These are phyloP conservation scores for Smittia aterrima DNA, from an alignment of 2,888 invertebrate species.

Conservation along the genomic window DNA sequence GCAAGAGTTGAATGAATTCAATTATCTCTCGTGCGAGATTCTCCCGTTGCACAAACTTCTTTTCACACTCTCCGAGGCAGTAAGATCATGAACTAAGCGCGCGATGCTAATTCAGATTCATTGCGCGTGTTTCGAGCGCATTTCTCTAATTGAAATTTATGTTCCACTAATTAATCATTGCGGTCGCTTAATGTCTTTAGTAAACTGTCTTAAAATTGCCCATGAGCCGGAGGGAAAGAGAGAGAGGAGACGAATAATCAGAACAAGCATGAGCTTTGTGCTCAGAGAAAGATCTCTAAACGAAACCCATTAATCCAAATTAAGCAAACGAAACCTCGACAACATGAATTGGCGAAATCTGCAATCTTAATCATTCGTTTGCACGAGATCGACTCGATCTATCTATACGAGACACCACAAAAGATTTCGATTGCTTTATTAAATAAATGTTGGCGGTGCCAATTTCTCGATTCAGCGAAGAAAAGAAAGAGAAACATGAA, in stretches of 20 bases:
- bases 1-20: conserved; percentile 12
- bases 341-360: neutral
- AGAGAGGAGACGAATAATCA: neutral
- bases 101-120: neutral
- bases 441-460: neutral
- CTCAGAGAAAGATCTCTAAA: neutral
- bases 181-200: neutral
- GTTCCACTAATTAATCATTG: conserved; percentile 2
- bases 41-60: neutral
- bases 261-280: conserved; percentile 7
- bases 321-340: neutral
- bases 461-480: conserved; percentile 3
- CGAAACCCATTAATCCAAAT: conserved; percentile 14
- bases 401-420: neutral
- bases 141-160: conserved; percentile 21
- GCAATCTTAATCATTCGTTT: neutral
- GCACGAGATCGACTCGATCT: neutral
- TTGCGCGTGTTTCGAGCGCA: neutral
- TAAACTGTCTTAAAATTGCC: conserved; percentile 3
- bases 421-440: neutral
- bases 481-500: neutral
- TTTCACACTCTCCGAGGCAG: neutral
- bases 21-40: conserved; percentile 4
- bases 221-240: neutral
- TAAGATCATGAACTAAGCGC: neutral